phyloP scores from a whole-genome alignment of 2,888 invertebrate genomes.

The Amiota communis region DNA sequence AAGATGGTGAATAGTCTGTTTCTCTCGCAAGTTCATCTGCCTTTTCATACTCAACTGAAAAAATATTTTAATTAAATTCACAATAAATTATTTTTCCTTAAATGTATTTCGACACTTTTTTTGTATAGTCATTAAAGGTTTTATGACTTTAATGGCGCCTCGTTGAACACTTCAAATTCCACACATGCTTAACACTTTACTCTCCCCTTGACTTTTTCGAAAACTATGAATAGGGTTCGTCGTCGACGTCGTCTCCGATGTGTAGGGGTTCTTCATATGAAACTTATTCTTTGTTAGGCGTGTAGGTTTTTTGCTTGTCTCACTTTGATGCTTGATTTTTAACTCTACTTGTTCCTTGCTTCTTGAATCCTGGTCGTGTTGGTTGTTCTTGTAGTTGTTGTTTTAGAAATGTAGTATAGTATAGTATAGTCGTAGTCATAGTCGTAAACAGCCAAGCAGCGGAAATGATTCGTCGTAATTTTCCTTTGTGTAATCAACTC shows the following conservation, averaged over 20 bases:
- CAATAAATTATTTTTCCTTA: background rate
- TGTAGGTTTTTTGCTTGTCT: conserved; percentile 47
- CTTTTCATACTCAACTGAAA: conserved; percentile 38
- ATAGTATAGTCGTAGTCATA: too few species aligned
- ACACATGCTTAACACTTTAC: conserved; percentile 36
- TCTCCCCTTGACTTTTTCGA: background rate
- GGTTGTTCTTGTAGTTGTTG: conserved; percentile 43
- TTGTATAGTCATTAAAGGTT: background rate
- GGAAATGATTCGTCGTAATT: conserved; percentile 73
- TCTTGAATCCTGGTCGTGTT: conserved; percentile 45
- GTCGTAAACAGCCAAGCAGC: conserved; percentile 65
- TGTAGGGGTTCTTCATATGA: background rate
- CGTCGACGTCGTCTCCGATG: background rate
- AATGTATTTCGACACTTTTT: conserved; percentile 14
- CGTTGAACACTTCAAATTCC: conserved; percentile 32
- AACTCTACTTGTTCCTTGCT: conserved; percentile 30
- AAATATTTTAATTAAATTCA: conserved; percentile 70
- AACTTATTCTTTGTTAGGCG: background rate
- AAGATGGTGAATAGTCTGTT: too few species aligned
- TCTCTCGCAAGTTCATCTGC: too few species aligned
- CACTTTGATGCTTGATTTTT: conserved; percentile 54
- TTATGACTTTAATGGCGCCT: conserved; percentile 24
- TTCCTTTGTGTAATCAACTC: conserved; percentile 73
- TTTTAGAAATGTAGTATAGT: conserved; percentile 19
- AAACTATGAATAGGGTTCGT: background rate